phyloP scores from a whole-genome alignment of 2,113 vertebrate species.

The Megaptera novaeangliae region DNA sequence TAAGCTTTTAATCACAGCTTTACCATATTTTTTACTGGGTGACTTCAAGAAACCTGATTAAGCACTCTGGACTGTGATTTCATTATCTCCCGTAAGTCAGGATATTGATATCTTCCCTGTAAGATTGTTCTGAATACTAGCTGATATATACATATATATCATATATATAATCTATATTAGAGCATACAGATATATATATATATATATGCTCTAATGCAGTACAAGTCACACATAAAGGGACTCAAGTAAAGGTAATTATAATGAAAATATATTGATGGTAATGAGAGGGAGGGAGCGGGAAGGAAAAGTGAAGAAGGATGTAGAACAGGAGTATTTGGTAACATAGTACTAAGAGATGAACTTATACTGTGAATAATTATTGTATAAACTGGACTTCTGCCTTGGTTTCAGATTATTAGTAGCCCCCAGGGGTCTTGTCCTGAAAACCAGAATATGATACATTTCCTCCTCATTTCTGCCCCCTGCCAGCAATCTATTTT shows the following conservation, averaged over 20 bases:
- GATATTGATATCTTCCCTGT: background rate
- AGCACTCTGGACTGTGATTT: background rate
- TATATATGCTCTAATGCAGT: background rate
- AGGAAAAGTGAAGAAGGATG: background rate
- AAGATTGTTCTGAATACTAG: background rate
- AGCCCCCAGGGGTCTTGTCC: background rate
- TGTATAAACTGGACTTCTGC: background rate
- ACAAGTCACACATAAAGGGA: background rate
- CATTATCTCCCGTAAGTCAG: background rate
- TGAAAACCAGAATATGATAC: background rate
- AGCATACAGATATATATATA: too few species aligned
- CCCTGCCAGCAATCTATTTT: background rate
- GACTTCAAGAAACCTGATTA: background rate
- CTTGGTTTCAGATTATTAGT: background rate
- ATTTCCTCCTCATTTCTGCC: fast-evolving
- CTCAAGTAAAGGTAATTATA: background rate
- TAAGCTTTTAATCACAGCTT: conserved; percentile 16
- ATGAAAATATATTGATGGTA: background rate
- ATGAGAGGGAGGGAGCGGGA: background rate
- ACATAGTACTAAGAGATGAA: background rate
- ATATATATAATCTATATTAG: too few species aligned
- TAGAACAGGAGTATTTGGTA: background rate
- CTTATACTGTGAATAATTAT: background rate
- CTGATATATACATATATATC: background rate
- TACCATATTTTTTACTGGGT: background rate